Evolutionary conservation across 2,113 vertebrate genomes (phyloP), one percentile per base, ranked within the genome.

Genomic region (Psilopogon haemacephalus): DNA sequence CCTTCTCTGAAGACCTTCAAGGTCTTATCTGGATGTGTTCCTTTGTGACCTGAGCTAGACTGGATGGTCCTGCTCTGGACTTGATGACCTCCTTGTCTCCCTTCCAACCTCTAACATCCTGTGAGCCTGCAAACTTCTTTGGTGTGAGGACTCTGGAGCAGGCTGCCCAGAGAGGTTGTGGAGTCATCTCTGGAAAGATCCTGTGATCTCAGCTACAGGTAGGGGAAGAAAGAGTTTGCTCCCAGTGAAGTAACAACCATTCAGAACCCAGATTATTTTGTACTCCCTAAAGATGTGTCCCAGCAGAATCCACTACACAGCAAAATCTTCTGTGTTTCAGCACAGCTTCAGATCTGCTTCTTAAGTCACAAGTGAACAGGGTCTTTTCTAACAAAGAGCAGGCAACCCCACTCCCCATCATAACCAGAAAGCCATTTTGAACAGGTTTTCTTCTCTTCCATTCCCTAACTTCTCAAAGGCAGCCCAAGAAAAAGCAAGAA

Each of bases 341-440:
- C 14, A 35, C 23, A 6, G 24, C 42, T 59, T 40, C 44, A 60
- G 5, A 64, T 63, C 33, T 64, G 10, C 50, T 64, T 8, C 7
- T 42, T 17, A 24, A 58, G 27, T 8, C 3, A 1, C 35, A 54
- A 70, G 18, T 2, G 2, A 48, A 38, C 5, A 46, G 3, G 2
- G 2, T 35, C 0, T 64, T 65, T 10, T 11, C 24, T 44, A 50
- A 35, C 6, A 35, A 58, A 67, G 33, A 86, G 19, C 37, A 78
- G 11, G 77, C 73, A n/a, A 2, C 0, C 6, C 11, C 76, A 26
- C 2, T 0, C 0, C 12, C 13, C 75, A 6, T 5, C 48, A 40
- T 7, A 87, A 56, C 9, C 7, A 68, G 10, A 80, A 88, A 71
- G 3, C 64, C 19, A 32, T 2, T 40, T 6, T 32, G 35, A 80